These are phyloP conservation scores for Leptatherina wallacei DNA, from an alignment of 2,797 vertebrate genomes.

Conservation along the genomic window DNA sequence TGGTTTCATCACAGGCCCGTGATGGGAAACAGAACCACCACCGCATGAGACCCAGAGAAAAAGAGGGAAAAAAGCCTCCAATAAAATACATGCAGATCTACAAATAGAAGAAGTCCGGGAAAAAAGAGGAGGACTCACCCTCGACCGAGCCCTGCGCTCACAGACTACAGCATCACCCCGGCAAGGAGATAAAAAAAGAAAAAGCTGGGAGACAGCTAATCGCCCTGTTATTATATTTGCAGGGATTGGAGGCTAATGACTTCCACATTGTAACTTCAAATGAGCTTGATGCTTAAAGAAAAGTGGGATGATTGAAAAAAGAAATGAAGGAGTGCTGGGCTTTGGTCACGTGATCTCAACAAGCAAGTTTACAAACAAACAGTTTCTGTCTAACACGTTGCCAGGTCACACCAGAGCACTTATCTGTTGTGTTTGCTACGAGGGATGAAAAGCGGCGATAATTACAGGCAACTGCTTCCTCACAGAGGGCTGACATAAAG, in stretches of 20 bases:
- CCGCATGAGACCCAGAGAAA: slow-evolving; percentile 75
- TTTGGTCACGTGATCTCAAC: slow-evolving; percentile 66
- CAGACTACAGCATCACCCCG: slow-evolving; percentile 61
- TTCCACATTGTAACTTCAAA: slow-evolving; percentile 82
- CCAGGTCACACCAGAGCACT: slow-evolving; percentile 64
- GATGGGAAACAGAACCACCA: slow-evolving; percentile 83
- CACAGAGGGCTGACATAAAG: slow-evolving; percentile 70
- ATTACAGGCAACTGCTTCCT: slow-evolving; percentile 77
- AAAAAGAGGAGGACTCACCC: slow-evolving; percentile 68
- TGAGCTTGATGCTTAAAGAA: slow-evolving; percentile 61
- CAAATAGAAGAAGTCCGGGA: slow-evolving; percentile 80
- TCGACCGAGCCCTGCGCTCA: slow-evolving; percentile 64
- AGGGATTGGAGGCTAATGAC: slow-evolving; percentile 81
- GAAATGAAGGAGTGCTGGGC: slow-evolving; percentile 1
- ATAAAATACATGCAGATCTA: slow-evolving; percentile 79
- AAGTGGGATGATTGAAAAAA: not conserved
- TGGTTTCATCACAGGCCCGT: slow-evolving; percentile 80
- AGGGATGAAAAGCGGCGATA: slow-evolving; percentile 74
- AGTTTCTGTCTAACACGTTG: slow-evolving; percentile 46
- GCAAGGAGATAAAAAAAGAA: slow-evolving; percentile 41
- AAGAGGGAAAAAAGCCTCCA: slow-evolving; percentile 35
- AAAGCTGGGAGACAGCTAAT: slow-evolving; percentile 67
- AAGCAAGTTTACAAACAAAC: slow-evolving; percentile 70
- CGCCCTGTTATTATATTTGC: slow-evolving; percentile 83
- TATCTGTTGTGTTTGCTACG: slow-evolving; percentile 70